Base-by-base conservation (phyloP, 2,797 vertebrate species). In the Gymnothorax reevesii region DNA sequence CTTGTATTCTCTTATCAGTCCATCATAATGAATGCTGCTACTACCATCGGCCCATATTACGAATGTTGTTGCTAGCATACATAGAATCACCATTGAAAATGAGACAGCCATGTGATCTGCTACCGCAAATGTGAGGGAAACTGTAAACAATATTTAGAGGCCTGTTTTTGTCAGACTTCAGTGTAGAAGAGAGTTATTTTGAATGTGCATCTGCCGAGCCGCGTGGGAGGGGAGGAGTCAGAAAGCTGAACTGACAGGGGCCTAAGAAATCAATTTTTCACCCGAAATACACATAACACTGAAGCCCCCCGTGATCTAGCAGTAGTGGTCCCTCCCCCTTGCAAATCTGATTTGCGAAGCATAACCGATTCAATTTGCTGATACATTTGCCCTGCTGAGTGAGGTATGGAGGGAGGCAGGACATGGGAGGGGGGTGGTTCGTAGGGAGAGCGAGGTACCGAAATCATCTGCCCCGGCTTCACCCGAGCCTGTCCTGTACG, bases 191-290 rank as follows among this genome's bases (percentile, higher is more conserved):
- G n/a, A 9, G n/a, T n/a, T 33, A 71, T 71, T 71, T n/a, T 71
- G 69, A 71, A 71, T 9, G 0, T 27, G 69, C 69, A 10, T 25
- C 7, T 25, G 69, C n/a, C 6, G 62, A 64, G 17, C n/a, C 4
- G 62, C 20, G 62, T 62, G 59, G 10, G 59, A 3, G 59, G 59
- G 59, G 8, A 13, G 1, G 71, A 42, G 25, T 1, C 25, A 25
- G 71, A 42, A 75, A 25, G 27, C 6, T 2, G 64, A 42, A 22
- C 22, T 75, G 71, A 75, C 42, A 13, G 71, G 0, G 7, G 73
- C 73, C 42, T 17, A 15, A 77, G 42, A 49, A 77, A 77, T 77
- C 73, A 77, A 77, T 77, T 77, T 71, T 77, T 77, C 73, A 49
- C 27, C 73, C 33, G 20, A 77, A 77, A 77, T 77, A 77, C 1